phyloP scores from a whole-genome alignment of 2,113 vertebrate genomes.

The Pseudorectes ferrugineus region DNA sequence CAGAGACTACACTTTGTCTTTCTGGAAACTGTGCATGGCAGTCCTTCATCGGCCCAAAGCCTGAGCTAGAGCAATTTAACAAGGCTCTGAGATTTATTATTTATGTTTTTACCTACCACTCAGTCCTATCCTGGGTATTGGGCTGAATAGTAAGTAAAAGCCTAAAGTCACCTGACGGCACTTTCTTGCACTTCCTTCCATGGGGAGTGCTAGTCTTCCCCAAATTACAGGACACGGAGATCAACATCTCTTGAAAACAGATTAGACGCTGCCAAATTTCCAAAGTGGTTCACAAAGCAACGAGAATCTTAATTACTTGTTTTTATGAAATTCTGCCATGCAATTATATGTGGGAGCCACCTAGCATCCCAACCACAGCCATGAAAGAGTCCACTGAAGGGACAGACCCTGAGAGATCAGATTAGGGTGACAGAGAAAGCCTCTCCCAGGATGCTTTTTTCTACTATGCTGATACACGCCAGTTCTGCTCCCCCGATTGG shows the following conservation, averaged over 20 bases:
- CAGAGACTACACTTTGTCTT: not conserved
- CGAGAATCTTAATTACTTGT: too few species aligned
- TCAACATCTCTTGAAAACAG: not conserved
- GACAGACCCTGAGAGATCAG: too few species aligned
- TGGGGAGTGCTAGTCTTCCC: not conserved
- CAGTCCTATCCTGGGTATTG: not conserved
- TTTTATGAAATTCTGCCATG: not conserved
- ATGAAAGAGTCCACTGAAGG: too few species aligned
- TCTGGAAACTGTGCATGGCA: not conserved
- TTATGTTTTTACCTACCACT: not conserved
- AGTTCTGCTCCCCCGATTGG: too few species aligned
- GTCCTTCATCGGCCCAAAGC: not conserved
- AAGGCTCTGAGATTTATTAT: not conserved
- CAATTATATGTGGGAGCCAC: not conserved
- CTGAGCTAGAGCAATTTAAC: rapidly evolving
- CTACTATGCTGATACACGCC: too few species aligned
- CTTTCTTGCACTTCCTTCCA: not conserved
- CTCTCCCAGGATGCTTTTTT: too few species aligned
- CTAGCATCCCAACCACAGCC: too few species aligned
- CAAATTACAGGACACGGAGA: not conserved
- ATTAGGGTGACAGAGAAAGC: too few species aligned
- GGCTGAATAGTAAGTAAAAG: not conserved
- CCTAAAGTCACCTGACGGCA: not conserved
- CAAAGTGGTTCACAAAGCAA: not conserved
- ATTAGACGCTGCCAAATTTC: not conserved